phyloP scores from a whole-genome alignment of 2,797 vertebrate species.

The Taenioides sp. region DNA sequence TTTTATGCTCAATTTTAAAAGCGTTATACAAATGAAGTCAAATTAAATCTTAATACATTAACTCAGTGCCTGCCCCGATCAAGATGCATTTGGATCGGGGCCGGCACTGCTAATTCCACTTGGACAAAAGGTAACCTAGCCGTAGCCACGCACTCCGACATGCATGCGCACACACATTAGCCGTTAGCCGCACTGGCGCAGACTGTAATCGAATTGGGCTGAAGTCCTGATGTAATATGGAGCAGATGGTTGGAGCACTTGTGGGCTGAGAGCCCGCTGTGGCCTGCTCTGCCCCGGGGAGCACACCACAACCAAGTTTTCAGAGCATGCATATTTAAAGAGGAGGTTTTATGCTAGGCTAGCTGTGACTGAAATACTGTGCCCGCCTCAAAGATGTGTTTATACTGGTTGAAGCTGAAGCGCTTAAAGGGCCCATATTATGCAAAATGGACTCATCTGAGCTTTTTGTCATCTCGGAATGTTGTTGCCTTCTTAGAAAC shows the following conservation, averaged over 20 bases:
- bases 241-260: constrained; percentile 79
- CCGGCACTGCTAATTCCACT: background rate
- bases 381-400: too few species aligned
- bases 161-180: constrained; percentile 12
- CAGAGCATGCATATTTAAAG: background rate
- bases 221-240: constrained; percentile 80
- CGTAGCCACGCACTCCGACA: background rate
- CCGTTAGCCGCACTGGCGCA: constrained; percentile 71
- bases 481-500: too few species aligned
- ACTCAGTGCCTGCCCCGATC: too few species aligned
- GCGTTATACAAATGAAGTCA: too few species aligned
- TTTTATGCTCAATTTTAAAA: too few species aligned
- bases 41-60: too few species aligned
- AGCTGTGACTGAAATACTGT: background rate
- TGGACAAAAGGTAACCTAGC: background rate
- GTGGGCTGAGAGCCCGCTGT: constrained; percentile 52
- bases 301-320: background rate
- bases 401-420: too few species aligned
- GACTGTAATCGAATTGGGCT: constrained; percentile 81
- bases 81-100: too few species aligned
- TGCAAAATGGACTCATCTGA: too few species aligned
- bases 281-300: constrained; percentile 44
- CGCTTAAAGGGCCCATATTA: too few species aligned
- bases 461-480: too few species aligned
- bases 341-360: background rate